Conservation (phyloP, 2,113 vertebrate species). For the Bujurquina vittata region DNA sequence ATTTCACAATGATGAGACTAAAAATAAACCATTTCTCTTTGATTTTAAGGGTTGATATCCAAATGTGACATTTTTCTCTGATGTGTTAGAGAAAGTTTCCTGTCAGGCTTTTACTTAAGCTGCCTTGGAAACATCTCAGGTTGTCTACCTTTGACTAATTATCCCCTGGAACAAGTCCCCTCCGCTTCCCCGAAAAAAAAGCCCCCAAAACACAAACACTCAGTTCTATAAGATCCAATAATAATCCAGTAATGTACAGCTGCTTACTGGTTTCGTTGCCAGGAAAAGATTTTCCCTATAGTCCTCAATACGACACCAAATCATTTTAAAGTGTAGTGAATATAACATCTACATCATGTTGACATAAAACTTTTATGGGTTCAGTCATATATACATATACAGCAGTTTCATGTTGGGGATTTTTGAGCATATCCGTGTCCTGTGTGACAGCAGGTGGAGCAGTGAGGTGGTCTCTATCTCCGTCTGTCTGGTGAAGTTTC, state of each 20-base stretch:
- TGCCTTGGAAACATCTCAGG: neutral
- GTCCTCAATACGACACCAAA: slow-evolving; percentile 10
- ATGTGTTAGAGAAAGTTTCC: neutral
- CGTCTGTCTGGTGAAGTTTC: slow-evolving; percentile 22
- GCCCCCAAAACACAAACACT: neutral
- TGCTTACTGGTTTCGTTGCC: neutral
- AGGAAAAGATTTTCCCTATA: neutral
- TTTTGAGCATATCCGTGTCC: neutral
- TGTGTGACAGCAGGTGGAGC: slow-evolving; percentile 17
- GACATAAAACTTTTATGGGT: slow-evolving; percentile 3
- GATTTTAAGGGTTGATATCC: slow-evolving; percentile 21
- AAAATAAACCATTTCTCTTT: slow-evolving; percentile 25
- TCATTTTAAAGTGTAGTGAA: neutral
- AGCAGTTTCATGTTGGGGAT: neutral
- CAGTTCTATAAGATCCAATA: neutral
- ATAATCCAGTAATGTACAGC: neutral
- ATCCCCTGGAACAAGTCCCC: neutral
- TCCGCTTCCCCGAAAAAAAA: too few relatives aligned
- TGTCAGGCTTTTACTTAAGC: neutral
- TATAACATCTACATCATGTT: neutral
- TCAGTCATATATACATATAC: neutral
- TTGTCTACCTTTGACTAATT: neutral
- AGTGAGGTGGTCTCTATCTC: neutral
- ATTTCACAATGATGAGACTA: slow-evolving; percentile 20
- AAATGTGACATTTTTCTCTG: slow-evolving; percentile 31